Percentiles rank a stretch among this genome's conserved stretches.
phyloP scores from a whole-genome alignment of 1,140 invertebrate genomes.

The Brachionus asplanchnoidis region DNA sequence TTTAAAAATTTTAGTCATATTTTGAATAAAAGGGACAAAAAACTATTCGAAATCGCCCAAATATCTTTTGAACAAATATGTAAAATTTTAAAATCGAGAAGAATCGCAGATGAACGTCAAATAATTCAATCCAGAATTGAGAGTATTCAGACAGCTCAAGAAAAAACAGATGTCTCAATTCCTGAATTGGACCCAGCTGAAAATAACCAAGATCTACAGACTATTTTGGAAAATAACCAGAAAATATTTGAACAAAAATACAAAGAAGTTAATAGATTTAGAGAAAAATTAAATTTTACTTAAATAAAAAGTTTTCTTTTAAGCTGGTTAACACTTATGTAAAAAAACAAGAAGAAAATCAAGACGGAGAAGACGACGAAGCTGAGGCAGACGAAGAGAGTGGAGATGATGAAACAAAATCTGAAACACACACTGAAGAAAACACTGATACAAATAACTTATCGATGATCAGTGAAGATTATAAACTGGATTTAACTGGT shows the following conservation, averaged over 20 bases:
- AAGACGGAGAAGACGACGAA: not conserved
- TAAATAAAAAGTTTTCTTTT: not conserved
- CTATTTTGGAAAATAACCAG: not conserved
- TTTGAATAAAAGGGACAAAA: not conserved
- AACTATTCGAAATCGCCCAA: not conserved
- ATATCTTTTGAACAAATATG: not conserved
- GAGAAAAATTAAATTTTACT: not conserved
- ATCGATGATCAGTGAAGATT: not conserved
- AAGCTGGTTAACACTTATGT: not conserved
- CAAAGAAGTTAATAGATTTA: not conserved
- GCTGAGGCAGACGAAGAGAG: not conserved
- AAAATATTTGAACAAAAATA: not conserved
- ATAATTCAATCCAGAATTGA: not conserved
- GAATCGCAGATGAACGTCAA: not conserved
- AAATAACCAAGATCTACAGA: not conserved
- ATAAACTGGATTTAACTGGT: not conserved
- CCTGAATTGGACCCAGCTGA: not conserved
- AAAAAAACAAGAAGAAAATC: not conserved
- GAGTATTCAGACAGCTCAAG: not conserved
- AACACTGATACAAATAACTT: not conserved
- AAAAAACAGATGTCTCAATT: not conserved
- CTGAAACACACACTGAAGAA: not conserved
- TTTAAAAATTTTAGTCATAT: no score
- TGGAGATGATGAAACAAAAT: not conserved
- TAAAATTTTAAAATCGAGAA: conserved; percentile 1